These are phyloP conservation scores for Bettongia penicillata DNA, from an alignment of 2,113 vertebrate species.

Conservation along the genomic window DNA sequence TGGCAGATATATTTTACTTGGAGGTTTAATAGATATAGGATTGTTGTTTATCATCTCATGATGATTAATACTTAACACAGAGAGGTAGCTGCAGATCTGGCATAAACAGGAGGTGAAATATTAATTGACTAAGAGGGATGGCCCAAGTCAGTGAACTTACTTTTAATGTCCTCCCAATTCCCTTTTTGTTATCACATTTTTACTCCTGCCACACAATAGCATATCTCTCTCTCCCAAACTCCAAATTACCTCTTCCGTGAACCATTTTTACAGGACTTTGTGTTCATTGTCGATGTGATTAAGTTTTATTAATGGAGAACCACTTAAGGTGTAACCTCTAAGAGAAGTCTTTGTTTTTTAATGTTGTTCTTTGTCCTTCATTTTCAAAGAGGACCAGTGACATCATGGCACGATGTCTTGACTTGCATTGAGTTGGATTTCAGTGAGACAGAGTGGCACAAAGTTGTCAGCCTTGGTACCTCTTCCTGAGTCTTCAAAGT, in stretches of 20 bases:
- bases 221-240: background rate
- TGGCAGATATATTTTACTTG: background rate
- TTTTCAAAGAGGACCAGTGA: background rate
- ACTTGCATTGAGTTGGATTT: no score
- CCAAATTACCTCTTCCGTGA: background rate
- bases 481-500: no score
- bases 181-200: background rate
- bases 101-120: background rate
- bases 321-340: background rate
- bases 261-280: background rate
- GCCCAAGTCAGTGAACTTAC: background rate
- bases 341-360: background rate
- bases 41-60: conserved; percentile 25
- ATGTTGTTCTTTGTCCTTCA: background rate
- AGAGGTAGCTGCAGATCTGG: background rate
- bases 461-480: no score
- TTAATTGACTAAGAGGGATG: background rate
- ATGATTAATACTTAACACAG: background rate
- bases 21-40: conserved; percentile 2
- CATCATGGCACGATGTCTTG: no score
- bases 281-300: background rate
- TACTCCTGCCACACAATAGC: background rate
- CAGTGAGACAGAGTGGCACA: no score
- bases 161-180: background rate
- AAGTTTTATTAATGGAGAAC: background rate